Evolutionary conservation across 1,140 invertebrate species (phyloP), one percentile per base, ranked within the genome.

Genomic region (Bradysia coprophila): DNA sequence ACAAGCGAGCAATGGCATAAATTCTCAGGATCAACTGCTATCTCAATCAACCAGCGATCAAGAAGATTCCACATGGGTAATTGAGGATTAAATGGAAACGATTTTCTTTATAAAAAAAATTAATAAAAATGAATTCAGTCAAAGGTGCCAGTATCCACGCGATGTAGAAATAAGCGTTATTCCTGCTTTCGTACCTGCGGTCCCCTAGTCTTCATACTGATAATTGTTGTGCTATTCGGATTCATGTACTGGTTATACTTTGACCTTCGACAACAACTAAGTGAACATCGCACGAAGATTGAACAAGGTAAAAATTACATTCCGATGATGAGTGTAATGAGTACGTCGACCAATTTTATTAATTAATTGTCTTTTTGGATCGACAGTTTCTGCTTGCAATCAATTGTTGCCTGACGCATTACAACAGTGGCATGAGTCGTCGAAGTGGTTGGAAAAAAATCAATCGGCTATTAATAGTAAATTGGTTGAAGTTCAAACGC

Each of bases 351-450:
- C 18, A 16, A 9, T 38, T 18, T 11, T 38, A 20, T 38, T 38
- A 38, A 19, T 38, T 10, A 38, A 16, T 38, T 9, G 10, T 9
- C 5, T 36, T 11, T 15, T 16, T 38, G 10, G 11, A 18, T 38
- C n/a, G 22, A 21, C 21, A 76, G 72, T 73, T 22, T 69, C 69
- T 42, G 68, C 66, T 13, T 69, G 67, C 33, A 75, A 61, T 51
- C 68, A 71, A 57, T 68, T 65, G 40, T 63, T 75, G 46, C 71
- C 72, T 11, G 71, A 74, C 44, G 66, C 65, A 15, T 48, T 76
- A 18, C 72, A 75, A 45, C 67, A 72, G 49, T 74, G 67, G 51
- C 71, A 75, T 47, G 69, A 70, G n/a, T 51, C 71, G 11, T 68
- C 69, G 19, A 68, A 62, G 51, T 64, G 67, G 43, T 57, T 75